Evolutionary conservation across 2,113 vertebrate species (phyloP).

Genomic region (Chelonoidis abingdonii): DNA sequence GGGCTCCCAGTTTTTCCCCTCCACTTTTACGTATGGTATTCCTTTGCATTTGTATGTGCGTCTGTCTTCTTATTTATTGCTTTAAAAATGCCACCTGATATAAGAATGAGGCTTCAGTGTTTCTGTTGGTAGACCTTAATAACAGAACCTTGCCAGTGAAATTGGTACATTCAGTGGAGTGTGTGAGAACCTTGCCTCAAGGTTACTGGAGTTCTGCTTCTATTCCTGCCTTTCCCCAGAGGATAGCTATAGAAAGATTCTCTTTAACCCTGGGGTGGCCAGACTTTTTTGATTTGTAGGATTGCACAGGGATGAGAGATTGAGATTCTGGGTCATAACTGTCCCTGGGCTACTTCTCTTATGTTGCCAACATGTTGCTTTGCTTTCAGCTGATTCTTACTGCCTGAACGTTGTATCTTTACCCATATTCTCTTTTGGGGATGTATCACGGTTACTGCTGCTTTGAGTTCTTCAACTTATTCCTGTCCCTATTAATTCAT

Average conservation of each 20-base stretch:
- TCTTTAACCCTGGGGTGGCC: neutral
- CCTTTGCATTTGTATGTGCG: neutral
- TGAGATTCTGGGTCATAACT: neutral
- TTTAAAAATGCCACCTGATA: neutral
- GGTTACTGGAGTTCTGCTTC: constrained; percentile 16
- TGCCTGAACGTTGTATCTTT: neutral
- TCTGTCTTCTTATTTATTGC: neutral
- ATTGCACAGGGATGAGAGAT: neutral
- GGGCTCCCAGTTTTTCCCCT: neutral
- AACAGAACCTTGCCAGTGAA: constrained; percentile 12
- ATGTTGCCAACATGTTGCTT: neutral
- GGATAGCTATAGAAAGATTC: neutral
- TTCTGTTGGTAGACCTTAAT: neutral
- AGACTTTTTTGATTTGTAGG: neutral
- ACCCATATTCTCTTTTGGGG: neutral
- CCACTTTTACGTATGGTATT: neutral
- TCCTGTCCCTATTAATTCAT: neutral
- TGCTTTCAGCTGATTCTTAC: neutral
- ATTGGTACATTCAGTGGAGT: neutral
- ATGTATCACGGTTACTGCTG: neutral
- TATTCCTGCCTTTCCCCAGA: constrained; percentile 49
- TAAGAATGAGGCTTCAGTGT: neutral
- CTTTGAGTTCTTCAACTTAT: neutral
- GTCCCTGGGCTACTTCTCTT: neutral
- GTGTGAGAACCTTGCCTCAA: constrained; percentile 27